Base-by-base conservation (phyloP, 1,140 invertebrate species). In the Coenobita brevimanus region DNA sequence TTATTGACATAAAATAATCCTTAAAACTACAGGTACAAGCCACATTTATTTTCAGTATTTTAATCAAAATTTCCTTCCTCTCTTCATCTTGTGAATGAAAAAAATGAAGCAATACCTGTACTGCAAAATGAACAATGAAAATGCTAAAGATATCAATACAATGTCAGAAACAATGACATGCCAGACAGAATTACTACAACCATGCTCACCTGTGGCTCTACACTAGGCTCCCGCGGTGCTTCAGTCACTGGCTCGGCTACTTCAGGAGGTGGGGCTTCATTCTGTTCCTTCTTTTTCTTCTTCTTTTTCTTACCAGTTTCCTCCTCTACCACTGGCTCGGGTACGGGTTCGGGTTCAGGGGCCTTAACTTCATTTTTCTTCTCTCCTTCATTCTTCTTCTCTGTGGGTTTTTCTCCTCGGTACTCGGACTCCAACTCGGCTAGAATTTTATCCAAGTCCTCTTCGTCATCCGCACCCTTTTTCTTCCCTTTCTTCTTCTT, bases 361-460 rank as follows among this genome's bases (percentile, higher is more conserved):
- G n/a, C 54, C 88, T 91, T 92, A 76, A 93, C 93, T 80, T 93
- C 93, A 60, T 92, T 92, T 71, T 93, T 92, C 83, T 89, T 92
- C 69, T 92, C 91, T 4, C 89, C 91, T 92, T 86, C 92, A n/a
- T 93, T 93, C 92, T 89, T 90, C 82, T 91, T 90, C 90, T 90
- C 89, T 17, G 89, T 57, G 4, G 91, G 67, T 91, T 86, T 83
- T 90, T 90, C 86, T 82, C 69, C 69, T 85, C 62, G 83, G 83
- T 89, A 88, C 73, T 91, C 89, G 24, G 88, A 89, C 62, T 92
- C 92, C 8, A 93, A 81, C 60, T 92, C 91, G 36, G 96, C 96
- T 90, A 97, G 92, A 67, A 97, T 95, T 92, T 96, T 96, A 91
- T 97, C 96, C 88, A 97, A 93, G 92, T 97, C 96, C 91, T 97